phyloP scores from a whole-genome alignment of 2,797 vertebrate genomes.

The Dallia pectoralis region DNA sequence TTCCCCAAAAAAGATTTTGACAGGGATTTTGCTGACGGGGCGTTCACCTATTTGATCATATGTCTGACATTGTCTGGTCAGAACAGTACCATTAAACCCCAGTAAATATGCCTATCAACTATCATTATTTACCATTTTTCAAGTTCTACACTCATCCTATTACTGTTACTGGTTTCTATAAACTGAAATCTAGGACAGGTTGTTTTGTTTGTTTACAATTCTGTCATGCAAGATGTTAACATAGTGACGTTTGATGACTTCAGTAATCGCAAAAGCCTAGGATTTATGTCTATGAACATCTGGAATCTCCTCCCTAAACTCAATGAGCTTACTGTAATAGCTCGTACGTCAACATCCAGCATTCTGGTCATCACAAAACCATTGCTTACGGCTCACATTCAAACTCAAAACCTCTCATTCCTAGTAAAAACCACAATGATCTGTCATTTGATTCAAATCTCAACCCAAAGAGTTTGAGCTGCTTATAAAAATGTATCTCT shows the following conservation, averaged over 20 bases:
- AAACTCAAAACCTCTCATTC: neutral
- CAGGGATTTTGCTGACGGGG: too few relatives aligned
- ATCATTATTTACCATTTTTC: neutral
- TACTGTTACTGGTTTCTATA: conserved; percentile 4
- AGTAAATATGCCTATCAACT: too few relatives aligned
- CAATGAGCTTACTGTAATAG: neutral
- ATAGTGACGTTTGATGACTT: neutral
- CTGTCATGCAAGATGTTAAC: neutral
- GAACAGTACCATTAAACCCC: neutral
- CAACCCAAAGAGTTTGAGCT: conserved; percentile 15
- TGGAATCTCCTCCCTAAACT: conserved; percentile 14
- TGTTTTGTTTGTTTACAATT: neutral
- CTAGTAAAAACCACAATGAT: neutral
- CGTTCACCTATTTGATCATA: too few relatives aligned
- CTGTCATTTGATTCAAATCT: neutral
- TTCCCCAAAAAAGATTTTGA: too few relatives aligned
- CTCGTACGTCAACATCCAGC: neutral
- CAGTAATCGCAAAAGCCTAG: neutral
- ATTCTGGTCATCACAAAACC: conserved; percentile 4
- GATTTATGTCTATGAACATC: conserved; percentile 8
- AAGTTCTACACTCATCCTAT: neutral
- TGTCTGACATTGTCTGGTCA: too few relatives aligned
- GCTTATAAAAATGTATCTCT: conserved; percentile 11
- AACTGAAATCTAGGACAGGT: neutral
- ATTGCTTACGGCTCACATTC: neutral